Evolutionary conservation across 2,888 invertebrate genomes (phyloP), one percentile per base, ranked within the genome.

Genomic region (Hydropsyche betteni): DNA sequence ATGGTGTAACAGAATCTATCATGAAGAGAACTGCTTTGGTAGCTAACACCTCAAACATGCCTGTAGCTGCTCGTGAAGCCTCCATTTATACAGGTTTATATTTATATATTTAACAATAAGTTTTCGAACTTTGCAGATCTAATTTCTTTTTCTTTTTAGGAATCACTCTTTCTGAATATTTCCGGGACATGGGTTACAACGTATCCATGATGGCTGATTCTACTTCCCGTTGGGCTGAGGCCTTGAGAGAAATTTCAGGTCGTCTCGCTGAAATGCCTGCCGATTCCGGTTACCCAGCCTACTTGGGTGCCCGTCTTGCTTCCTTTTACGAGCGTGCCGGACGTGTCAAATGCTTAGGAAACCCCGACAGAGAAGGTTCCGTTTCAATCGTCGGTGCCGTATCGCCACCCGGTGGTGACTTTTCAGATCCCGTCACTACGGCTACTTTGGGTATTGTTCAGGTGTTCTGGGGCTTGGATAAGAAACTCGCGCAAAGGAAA

Each of bases 181-280:
- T 98, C 94, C 91, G 95, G 82, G 95, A 95, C 87, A 98, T 98
- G 99, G 99, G 99, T 84, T 98, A 98, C 91, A 96, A 99, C 86
- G 99, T 99, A 68, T 97, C 99, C 81, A 99, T 99, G 99, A 99
- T 99, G 99, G 99, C 99, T 79, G 99, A 99, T 88, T 99, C 99
- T 38, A 99, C 99, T 24, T 99, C 99, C 12, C 96, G 99, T 88
- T 99, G 99, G 99, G 99, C 99, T 78, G 99, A 99, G 87, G 99
- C 99, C 81, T 91, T 99, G 86, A 92, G 99, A 89, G 99, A 99
- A 92, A 99, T 99, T 88, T 99, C 99, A 0, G 98, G 94, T 82
- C 98, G 99, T 87, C 90, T 99, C 84, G 99, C 99, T 84, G 99
- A 99, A 91, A 99, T 99, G 99, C 99, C 99, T 83, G 99, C 99